A percentile compares a stretch with the other conserved stretches of the same genome.
phyloP scores from a whole-genome alignment of 2,888 invertebrate genomes.

The Criorhina ranunculi region DNA sequence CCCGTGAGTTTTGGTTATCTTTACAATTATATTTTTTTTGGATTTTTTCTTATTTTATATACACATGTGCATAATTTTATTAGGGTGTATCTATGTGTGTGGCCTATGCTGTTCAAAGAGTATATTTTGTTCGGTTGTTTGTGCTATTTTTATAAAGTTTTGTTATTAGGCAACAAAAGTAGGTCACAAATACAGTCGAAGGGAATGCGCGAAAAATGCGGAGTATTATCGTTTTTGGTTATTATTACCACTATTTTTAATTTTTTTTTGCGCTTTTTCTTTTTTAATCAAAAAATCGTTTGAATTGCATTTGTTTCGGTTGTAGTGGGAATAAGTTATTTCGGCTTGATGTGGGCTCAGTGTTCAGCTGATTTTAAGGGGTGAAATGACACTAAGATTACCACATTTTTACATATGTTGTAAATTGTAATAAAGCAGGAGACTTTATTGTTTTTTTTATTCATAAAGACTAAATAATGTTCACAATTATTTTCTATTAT shows the following conservation, averaged over 20 bases:
- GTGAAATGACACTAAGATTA: too few species aligned
- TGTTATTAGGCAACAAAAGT: constrained; percentile 50
- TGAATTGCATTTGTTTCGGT: background rate
- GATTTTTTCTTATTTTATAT: constrained; percentile 55
- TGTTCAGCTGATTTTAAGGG: too few species aligned
- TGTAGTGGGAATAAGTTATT: background rate
- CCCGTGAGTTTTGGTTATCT: constrained; percentile 42
- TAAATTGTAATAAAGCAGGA: too few species aligned
- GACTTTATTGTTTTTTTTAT: too few species aligned
- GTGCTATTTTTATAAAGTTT: constrained; percentile 78
- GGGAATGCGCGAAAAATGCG: constrained; percentile 43
- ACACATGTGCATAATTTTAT: constrained; percentile 56
- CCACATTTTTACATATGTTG: too few species aligned
- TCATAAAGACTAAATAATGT: too few species aligned
- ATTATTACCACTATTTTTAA: constrained; percentile 20
- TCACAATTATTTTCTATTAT: too few species aligned
- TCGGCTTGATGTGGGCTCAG: background rate
- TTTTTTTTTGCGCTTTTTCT: background rate
- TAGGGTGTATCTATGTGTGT: constrained; percentile 17
- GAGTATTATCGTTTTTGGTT: constrained; percentile 33
- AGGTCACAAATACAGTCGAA: constrained; percentile 61
- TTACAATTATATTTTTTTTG: constrained; percentile 24
- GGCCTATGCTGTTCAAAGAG: constrained; percentile 76
- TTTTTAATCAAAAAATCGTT: background rate
- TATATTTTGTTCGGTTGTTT: constrained; percentile 78